A percentile compares a stretch with the other conserved stretches of the same genome.
Conservation (phyloP, 2,797 vertebrate species). For the Lepidocolaptes lacrymiger region DNA sequence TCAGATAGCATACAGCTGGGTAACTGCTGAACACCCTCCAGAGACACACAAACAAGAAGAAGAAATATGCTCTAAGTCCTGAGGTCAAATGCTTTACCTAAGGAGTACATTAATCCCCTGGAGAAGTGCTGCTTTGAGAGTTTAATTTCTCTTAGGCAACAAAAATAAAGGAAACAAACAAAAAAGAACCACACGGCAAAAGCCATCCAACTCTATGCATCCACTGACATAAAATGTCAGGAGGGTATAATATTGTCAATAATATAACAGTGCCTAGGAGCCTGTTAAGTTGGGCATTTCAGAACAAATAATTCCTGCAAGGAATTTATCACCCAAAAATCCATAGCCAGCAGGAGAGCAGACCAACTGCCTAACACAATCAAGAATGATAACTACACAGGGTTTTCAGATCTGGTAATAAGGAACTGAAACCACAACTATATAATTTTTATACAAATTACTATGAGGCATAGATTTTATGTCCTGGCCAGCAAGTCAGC, state of each 20-base stretch:
- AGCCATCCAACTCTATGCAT: neutral
- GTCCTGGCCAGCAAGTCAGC: neutral
- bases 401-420: neutral
- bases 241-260: neutral
- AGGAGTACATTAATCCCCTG: constrained; percentile 13
- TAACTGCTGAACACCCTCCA: neutral
- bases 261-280: neutral
- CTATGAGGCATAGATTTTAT: neutral
- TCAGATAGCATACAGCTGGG: neutral
- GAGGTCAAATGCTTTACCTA: constrained; percentile 49
- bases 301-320: neutral
- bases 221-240: neutral
- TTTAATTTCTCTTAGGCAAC: constrained; percentile 17
- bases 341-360: neutral
- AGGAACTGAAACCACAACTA: neutral
- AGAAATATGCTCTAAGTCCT: neutral
- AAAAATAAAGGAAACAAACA: neutral
- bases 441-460: neutral
- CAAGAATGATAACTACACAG: neutral
- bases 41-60: neutral
- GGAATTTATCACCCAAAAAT: neutral
- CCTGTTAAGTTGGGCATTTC: neutral
- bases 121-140: neutral
- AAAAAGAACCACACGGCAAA: neutral
- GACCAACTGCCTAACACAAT: neutral